Evolutionary conservation across 2,113 vertebrate species (phyloP), one percentile per base, ranked within the genome.

Genomic region (Sapajus apella): DNA sequence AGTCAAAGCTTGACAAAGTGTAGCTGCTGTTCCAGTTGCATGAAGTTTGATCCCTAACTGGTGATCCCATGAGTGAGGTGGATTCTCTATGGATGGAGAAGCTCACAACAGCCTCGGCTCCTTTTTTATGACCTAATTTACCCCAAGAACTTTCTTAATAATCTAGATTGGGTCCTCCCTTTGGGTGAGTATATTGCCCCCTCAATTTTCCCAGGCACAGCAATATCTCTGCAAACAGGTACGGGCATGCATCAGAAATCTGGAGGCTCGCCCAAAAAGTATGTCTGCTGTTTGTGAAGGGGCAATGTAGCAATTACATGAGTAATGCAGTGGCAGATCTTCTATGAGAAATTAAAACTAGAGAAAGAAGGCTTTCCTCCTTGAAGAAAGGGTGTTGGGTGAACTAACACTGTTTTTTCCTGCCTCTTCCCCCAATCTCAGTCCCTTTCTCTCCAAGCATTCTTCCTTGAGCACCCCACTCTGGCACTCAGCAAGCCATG

Each of bases 1-100:
- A 98, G 98, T 96, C 90, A 61, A 84, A 98, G 97, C 98, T 98
- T 98, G 98, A 98, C 96, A 56, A 90, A 84, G 89, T 82, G 45
- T 97, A 95, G 97, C 97, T 98, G 90, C 97, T 97, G 96, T 97
- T 98, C 96, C 90, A 35, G 72, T 25, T 91, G 79, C 90, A 93
- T 77, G 96, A 97, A 98, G 96, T 97, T 87, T 40, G 0, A 20
- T 89, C 93, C 52, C 81, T 84, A 84, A 93, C 94, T 97, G 94
- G 95, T 50, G 1, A 96, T 94, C 58, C 92, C 95, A 86, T 11
- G n/a, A 83, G 70, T 40, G 66, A 55, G 55, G 93, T 55, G 66
- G 95, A 45, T 77, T 45, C 95, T 85, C 5, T 40, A 12, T 66
- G 58, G 50, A 0, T 81, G 32, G 37, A 96, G 96, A 52, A 10